phyloP scores from a whole-genome alignment of 2,113 vertebrate species.

The Pardalotus punctatus region DNA sequence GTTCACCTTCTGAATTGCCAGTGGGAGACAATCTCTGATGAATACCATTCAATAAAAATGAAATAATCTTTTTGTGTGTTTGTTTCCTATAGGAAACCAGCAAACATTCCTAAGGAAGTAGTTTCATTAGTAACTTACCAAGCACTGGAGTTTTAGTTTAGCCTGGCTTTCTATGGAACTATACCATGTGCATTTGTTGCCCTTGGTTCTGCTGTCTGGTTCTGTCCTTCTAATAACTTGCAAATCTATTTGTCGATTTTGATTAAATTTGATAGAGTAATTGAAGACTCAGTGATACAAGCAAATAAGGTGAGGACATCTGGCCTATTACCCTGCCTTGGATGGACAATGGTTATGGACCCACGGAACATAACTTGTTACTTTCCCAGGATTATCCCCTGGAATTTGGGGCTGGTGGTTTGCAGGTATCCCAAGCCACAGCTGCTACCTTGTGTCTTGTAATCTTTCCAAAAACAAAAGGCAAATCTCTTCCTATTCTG shows the following conservation, averaged over 20 bases:
- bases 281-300: not conserved
- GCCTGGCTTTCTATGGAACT: not conserved
- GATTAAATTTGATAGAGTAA: not conserved
- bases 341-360: not conserved
- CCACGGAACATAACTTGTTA: not conserved
- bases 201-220: not conserved
- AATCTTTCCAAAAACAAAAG: not conserved
- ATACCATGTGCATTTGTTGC: not conserved
- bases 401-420: not conserved
- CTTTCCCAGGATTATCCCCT: not conserved
- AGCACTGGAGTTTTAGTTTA: not conserved
- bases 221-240: not conserved
- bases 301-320: not conserved
- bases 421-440: accelerated
- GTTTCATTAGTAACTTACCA: not conserved
- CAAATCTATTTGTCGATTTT: not conserved
- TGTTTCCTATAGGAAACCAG: not conserved
- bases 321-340: not conserved
- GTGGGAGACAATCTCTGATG: not conserved
- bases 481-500: not conserved
- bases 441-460: not conserved
- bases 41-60: not conserved
- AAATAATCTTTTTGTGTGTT: not conserved
- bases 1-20: not conserved
- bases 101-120: not conserved